A percentile compares a stretch with the other conserved stretches of the same genome.
These are phyloP conservation scores for Neodon shergylaensis DNA, from an alignment of 2,113 vertebrate species.

Conservation along the genomic window DNA sequence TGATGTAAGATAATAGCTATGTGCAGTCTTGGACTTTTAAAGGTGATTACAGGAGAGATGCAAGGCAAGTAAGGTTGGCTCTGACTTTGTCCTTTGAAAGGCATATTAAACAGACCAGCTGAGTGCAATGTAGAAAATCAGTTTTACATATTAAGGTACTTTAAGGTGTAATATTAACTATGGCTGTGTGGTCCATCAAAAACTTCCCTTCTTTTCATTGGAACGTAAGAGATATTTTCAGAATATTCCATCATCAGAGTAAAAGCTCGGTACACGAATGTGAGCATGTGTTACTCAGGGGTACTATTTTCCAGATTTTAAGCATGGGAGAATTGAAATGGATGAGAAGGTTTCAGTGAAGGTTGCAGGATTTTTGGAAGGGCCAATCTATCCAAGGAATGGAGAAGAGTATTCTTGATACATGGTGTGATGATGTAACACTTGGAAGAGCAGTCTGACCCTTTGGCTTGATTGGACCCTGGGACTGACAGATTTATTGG, in stretches of 20 bases:
- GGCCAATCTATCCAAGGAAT: neutral
- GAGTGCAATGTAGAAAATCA: neutral
- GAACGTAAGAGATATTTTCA: neutral
- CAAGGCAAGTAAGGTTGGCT: neutral
- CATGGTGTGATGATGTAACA: neutral
- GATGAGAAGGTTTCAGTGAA: neutral
- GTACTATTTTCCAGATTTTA: neutral
- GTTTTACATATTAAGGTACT: neutral
- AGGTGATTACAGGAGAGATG: neutral
- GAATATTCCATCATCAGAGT: neutral
- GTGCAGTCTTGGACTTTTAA: neutral
- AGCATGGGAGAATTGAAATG: neutral
- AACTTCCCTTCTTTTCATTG: neutral
- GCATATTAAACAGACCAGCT: neutral
- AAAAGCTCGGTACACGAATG: fast-evolving
- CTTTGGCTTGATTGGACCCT: neutral
- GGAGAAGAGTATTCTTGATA: neutral
- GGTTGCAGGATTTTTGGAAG: neutral
- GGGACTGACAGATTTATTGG: neutral
- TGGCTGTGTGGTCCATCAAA: neutral
- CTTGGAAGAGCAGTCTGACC: neutral
- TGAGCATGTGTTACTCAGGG: neutral
- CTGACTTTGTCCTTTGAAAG: neutral
- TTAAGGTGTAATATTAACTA: neutral
- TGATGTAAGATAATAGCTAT: neutral